Conservation (phyloP, 2,888 invertebrate species). For the Polymixis lichenea region DNA sequence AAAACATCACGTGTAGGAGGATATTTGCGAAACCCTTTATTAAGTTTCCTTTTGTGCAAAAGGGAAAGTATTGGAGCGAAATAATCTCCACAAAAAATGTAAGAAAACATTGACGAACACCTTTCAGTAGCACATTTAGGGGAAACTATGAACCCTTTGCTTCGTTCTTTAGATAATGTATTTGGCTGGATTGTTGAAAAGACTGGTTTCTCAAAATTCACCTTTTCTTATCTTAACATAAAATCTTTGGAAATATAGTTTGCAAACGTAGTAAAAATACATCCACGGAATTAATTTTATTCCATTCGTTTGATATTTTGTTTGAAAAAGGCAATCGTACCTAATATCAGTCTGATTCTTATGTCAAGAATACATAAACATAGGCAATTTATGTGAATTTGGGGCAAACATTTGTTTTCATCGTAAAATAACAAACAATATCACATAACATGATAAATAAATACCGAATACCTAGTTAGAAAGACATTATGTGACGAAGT, state of each 20-base stretch:
- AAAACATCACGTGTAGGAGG: constrained; percentile 78
- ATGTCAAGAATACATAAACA: constrained; percentile 1
- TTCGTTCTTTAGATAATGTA: constrained; percentile 39
- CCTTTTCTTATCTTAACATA: background rate
- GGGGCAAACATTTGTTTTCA: constrained; percentile 41
- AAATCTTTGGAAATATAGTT: background rate
- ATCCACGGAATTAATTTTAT: background rate
- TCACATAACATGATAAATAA: constrained; percentile 34
- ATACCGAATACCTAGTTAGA: constrained; percentile 24
- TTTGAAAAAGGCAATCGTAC: background rate
- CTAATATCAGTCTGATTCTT: background rate
- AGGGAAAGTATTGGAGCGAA: constrained; percentile 85
- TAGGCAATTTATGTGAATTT: constrained; percentile 22
- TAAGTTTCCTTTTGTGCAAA: constrained; percentile 82
- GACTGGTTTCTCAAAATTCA: background rate
- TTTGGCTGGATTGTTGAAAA: background rate
- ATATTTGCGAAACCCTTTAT: constrained; percentile 87
- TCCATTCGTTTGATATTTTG: background rate
- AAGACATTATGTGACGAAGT: constrained; percentile 24
- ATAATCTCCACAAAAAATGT: constrained; percentile 81
- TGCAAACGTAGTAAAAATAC: background rate
- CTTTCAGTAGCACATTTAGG: constrained; percentile 76
- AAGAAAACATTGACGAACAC: constrained; percentile 74
- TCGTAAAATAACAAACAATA: constrained; percentile 40
- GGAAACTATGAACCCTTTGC: constrained; percentile 75